phyloP scores from a whole-genome alignment of 2,797 vertebrate species.

The Pipistrellus pipistrellus region DNA sequence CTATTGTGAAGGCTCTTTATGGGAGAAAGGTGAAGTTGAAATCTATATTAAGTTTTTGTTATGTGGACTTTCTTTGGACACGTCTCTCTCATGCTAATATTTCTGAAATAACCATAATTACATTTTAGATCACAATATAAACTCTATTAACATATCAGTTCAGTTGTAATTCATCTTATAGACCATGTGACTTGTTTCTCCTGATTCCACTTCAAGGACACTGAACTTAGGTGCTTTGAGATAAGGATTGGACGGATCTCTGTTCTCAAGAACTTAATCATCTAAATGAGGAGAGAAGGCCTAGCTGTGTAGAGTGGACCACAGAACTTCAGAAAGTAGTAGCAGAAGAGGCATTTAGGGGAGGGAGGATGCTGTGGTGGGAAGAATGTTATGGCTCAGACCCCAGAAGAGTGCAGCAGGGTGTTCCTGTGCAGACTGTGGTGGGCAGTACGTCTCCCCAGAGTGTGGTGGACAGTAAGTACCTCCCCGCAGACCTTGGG shows the following conservation, averaged over 20 bases:
- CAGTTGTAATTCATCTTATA: neutral
- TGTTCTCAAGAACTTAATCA: neutral
- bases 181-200: slow-evolving; percentile 7
- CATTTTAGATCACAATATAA: slow-evolving; percentile 9
- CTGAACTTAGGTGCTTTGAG: neutral
- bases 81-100: neutral
- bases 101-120: slow-evolving; percentile 2
- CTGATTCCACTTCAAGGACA: slow-evolving; percentile 4
- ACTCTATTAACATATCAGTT: neutral
- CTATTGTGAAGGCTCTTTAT: neutral
- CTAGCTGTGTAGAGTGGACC: neutral
- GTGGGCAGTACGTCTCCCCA: rapidly evolving
- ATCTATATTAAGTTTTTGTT: neutral
- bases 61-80: neutral
- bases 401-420: neutral
- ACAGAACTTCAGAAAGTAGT: neutral
- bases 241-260: neutral
- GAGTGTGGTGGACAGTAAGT: no score
- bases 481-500: rapidly evolving
- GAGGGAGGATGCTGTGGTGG: no score
- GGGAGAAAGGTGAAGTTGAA: neutral
- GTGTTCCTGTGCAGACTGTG: neutral
- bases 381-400: neutral
- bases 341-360: neutral
- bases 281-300: neutral